Base-by-base conservation (phyloP, 2,797 vertebrate genomes). In the Oreonectes daqikongensis region DNA sequence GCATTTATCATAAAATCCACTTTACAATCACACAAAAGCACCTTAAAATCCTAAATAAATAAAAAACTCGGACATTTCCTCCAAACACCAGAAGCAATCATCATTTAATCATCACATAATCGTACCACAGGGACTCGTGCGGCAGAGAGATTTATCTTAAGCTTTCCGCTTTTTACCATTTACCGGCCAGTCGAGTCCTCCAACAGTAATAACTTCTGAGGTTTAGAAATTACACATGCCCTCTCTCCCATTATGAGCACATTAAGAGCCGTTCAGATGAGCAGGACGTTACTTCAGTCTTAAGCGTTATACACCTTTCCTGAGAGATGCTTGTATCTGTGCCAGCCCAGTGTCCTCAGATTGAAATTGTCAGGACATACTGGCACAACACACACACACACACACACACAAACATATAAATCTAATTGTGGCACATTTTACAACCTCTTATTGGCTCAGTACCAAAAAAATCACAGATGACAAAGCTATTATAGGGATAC, bases 221-320 rank as follows among this genome's bases (percentile, higher is more conserved):
- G 42, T 48, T 55, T 8, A 64, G 70, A 65, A 52, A 78, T 79
- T 52, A 77, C 57, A 44, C 78, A 73, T 69, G 53, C 73, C 84
- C 79, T 81, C 76, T 17, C 67, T 77, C 60, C 79, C 82, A 86
- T 91, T 83, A 90, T 77, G 82, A 38, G 60, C 81, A 81, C 87
- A 89, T 92, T 35, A 85, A 90, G 81, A 81, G 70, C 44, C 44
- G 57, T 82, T 82, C 77, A 82, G 52, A 80, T 74, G 72, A 80
- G 77, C 12, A 6, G 57, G 11, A 42, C 11, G 20, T 2, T 12
- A 15, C 30, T 17, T 22, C n/a, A 74, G 84, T 57, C 73, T 64
- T 78, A 79, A 81, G 79, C 81, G 69, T 72, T 71, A 84, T 83
- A 81, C 85, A 71, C n/a, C n/a, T n/a, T n/a, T n/a, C n/a, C n/a